Percentiles rank a stretch among this genome's conserved stretches.
These are phyloP conservation scores for Acanthosepion pharaonis DNA, from an alignment of 2,888 invertebrate species.

Conservation along the genomic window DNA sequence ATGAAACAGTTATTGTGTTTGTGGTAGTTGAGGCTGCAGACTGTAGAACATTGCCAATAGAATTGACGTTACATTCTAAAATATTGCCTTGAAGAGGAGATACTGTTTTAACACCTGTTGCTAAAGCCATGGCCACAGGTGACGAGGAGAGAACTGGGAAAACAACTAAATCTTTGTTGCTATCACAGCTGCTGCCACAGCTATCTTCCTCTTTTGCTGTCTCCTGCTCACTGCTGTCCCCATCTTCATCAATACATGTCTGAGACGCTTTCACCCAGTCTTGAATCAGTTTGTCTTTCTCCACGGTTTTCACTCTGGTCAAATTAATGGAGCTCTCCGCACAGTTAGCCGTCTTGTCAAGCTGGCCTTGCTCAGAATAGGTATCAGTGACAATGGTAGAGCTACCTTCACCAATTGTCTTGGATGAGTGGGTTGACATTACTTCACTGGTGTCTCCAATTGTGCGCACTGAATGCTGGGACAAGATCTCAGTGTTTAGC, in stretches of 20 bases:
- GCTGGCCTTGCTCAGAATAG: conserved; percentile 9
- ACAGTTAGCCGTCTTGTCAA: background rate
- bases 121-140: background rate
- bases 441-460: conserved; percentile 64
- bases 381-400: conserved; percentile 56
- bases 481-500: conserved; percentile 66
- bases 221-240: conserved; percentile 40
- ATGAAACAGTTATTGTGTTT: background rate
- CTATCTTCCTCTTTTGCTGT: conserved; percentile 42
- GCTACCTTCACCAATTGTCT: conserved; percentile 63
- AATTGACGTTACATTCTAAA: background rate
- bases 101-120: background rate
- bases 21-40: background rate
- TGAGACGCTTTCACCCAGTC: conserved; percentile 71
- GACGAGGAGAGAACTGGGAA: background rate
- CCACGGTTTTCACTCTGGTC: conserved; percentile 56
- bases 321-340: conserved; percentile 24
- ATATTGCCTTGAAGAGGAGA: background rate
- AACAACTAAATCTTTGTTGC: background rate
- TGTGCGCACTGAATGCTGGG: conserved; percentile 69
- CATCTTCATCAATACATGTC: conserved; percentile 55
- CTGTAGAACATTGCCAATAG: background rate
- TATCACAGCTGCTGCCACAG: background rate
- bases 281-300: conserved; percentile 69
- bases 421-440: conserved; percentile 68